Conservation (phyloP, 2,888 invertebrate genomes). For the Drosophila monieri region DNA sequence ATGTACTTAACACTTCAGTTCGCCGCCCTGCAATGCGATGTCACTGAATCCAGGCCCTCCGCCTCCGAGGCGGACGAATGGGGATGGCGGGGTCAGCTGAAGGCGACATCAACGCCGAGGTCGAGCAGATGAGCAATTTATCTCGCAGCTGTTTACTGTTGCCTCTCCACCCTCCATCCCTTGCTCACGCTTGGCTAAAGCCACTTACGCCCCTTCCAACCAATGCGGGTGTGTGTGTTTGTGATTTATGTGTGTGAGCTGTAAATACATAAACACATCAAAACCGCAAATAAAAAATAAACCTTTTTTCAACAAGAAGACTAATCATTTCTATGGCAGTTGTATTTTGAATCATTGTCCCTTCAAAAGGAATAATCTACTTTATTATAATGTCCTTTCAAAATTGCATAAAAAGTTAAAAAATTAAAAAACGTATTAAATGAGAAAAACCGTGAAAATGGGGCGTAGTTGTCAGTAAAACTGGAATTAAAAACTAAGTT, state of each 20-base stretch:
- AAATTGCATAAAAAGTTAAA: background rate
- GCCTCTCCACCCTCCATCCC: slow-evolving; percentile 42
- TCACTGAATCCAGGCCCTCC: slow-evolving; percentile 47
- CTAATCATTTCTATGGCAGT: background rate
- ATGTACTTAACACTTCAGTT: slow-evolving; percentile 79
- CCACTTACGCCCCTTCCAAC: slow-evolving; percentile 69
- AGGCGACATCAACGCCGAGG: slow-evolving; percentile 52
- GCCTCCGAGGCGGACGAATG: background rate
- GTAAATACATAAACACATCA: slow-evolving; percentile 76
- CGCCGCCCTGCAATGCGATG: slow-evolving; percentile 49
- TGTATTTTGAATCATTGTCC: background rate
- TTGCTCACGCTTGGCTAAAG: slow-evolving; percentile 70
- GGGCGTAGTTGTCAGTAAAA: slow-evolving; percentile 44
- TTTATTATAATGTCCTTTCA: background rate
- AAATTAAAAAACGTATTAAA: slow-evolving; percentile 55
- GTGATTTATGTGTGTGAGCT: slow-evolving; percentile 65
- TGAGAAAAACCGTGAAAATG: slow-evolving; percentile 57
- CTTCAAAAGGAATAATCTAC: background rate
- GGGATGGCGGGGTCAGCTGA: slow-evolving; percentile 6
- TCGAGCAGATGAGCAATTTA: slow-evolving; percentile 79
- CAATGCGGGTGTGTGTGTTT: slow-evolving; percentile 28
- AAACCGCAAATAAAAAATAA: slow-evolving; percentile 55
- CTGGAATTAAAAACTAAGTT: slow-evolving; percentile 74
- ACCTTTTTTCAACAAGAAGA: background rate
- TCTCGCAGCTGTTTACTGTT: slow-evolving; percentile 80